Evolutionary conservation across 2,888 invertebrate genomes (phyloP), one percentile per base, ranked within the genome.

Genomic region (Andrena dorsata): DNA sequence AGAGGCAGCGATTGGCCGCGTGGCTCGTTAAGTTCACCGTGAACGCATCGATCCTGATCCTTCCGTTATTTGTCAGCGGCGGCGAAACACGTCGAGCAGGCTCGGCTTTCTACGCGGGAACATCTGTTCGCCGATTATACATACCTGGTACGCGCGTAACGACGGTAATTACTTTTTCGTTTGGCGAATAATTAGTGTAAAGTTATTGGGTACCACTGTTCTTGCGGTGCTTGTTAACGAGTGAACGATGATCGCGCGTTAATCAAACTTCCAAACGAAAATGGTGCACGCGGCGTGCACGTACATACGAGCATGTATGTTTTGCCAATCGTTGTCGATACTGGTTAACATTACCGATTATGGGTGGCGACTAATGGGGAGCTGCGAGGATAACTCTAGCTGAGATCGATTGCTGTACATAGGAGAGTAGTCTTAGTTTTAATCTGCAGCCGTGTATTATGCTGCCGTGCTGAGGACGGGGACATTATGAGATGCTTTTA

Each of bases 1-100:
- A 73, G 79, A 71, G 28, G 51, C 74, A 53, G 41, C 74, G 74
- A 81, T 82, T 68, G 76, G 76, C 70, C 66, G 56, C 51, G 56
- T 26, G 72, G 58, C 68, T 76, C 76, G 82, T 88, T 86, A 83
- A 82, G 75, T 78, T 82, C 71, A 68, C 65, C 76, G 69, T 2
- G 60, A 49, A 73, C 75, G 81, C 66, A 74, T 77, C 72, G 80
- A 64, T 73, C 76, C 64, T 72, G 71, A 86, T 86, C 64, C 79
- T 77, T 84, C 68, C 86, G 82, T 84, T 86, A 86, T 87, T 87
- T 83, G 83, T 76, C 83, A 87, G 73, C 75, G 61, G 53, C 80
- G 20, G 61, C 35, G 74, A 56, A 72, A 76, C 74, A 82, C 66
- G 80, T 56, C 73, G 69, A 53, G 64, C 69, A 56, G 53, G 47